Evolutionary conservation across 2,888 invertebrate species (phyloP).

Genomic region (Dicyrtoma fusca): DNA sequence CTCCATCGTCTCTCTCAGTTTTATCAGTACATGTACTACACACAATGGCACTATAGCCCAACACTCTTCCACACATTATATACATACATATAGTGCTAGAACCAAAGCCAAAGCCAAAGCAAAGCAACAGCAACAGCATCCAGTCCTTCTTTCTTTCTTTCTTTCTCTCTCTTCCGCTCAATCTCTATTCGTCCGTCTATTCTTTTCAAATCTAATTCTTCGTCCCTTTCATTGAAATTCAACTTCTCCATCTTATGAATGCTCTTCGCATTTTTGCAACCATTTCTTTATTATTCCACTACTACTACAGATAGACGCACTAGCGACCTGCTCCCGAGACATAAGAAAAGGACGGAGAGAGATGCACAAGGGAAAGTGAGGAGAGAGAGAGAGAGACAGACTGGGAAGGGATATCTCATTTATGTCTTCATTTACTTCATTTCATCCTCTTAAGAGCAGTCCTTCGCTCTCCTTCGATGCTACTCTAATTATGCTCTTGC

Average conservation of each 20-base stretch:
- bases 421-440: slow-evolving; percentile 21
- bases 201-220: slow-evolving; percentile 5
- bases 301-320: not conserved
- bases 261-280: slow-evolving; percentile 15
- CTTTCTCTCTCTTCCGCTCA: not conserved
- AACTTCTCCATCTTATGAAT: not conserved
- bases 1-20: not conserved
- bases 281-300: not conserved
- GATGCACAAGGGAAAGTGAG: too few species aligned
- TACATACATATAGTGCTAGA: not conserved
- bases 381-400: too few species aligned
- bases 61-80: not conserved
- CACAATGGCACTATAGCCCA: not conserved
- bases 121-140: not conserved
- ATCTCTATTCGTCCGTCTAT: slow-evolving; percentile 5
- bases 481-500: too few species aligned
- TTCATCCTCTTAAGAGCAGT: not conserved
- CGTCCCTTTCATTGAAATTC: slow-evolving; percentile 10
- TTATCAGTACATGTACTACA: not conserved
- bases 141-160: slow-evolving; percentile 1
- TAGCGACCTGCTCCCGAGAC: too few species aligned
- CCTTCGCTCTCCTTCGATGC: too few species aligned
- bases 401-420: not conserved
- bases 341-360: too few species aligned
- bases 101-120: not conserved